These are phyloP conservation scores for Pristionchus fissidentatus DNA, from an alignment of 2,888 invertebrate species.

Conservation along the genomic window DNA sequence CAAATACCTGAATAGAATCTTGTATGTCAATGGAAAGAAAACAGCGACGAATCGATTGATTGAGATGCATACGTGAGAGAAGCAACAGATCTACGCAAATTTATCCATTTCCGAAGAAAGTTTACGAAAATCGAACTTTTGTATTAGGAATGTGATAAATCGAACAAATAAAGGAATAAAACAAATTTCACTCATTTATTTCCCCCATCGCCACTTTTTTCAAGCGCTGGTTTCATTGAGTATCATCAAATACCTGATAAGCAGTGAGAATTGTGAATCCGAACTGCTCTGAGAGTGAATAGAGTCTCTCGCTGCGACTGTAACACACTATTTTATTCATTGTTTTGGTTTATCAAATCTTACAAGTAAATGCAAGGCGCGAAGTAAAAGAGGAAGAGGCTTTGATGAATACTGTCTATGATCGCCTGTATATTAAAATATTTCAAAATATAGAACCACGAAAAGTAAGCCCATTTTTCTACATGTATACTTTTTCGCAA, in stretches of 20 bases:
- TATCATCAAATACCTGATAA: conserved; percentile 17
- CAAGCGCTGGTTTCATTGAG: too few relatives aligned
- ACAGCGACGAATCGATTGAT: conserved; percentile 53
- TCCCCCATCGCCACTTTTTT: too few relatives aligned
- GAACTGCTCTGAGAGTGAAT: not conserved
- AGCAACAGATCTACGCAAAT: conserved; percentile 40
- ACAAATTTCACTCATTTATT: too few relatives aligned
- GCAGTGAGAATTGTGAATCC: not conserved
- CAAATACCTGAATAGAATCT: conserved; percentile 31
- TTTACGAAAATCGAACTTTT: too few relatives aligned
- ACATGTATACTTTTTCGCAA: too few relatives aligned
- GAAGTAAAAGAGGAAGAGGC: conserved; percentile 31
- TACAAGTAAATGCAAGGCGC: conserved; percentile 19
- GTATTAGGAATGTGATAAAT: too few relatives aligned
- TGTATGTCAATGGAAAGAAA: conserved; percentile 50
- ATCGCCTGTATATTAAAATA: not conserved
- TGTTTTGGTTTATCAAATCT: not conserved
- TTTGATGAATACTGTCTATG: conserved; percentile 22
- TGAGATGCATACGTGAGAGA: conserved; percentile 52
- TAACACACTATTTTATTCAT: not conserved
- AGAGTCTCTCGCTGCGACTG: not conserved
- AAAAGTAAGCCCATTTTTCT: too few relatives aligned
- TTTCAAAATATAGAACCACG: too few relatives aligned
- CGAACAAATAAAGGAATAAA: too few relatives aligned
- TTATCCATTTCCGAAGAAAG: too few relatives aligned